Conservation (phyloP, 2,113 vertebrate genomes). For the Hiodon alosoides region DNA sequence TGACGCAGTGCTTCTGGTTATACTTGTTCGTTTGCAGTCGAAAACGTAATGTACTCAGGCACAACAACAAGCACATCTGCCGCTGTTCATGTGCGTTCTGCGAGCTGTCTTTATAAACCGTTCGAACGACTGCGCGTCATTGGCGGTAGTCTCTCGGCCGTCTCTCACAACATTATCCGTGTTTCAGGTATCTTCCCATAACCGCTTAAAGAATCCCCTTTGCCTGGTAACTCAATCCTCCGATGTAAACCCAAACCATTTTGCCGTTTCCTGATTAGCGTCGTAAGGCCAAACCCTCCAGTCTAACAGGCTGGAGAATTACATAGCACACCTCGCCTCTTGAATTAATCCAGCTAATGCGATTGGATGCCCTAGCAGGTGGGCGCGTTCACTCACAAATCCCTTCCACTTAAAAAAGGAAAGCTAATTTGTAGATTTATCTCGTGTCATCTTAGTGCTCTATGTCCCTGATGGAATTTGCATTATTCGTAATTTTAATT, state of each 20-base stretch:
- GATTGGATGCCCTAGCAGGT: no score
- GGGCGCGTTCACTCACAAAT: no score
- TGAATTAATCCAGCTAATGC: neutral
- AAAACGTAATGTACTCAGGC: neutral
- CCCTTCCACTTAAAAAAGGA: no score
- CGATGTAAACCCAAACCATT: conserved; percentile 72
- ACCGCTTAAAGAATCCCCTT: conserved; percentile 68
- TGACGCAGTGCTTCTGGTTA: no score
- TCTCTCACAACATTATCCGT: conserved; percentile 49
- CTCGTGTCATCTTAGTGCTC: no score
- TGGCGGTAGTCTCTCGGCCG: no score
- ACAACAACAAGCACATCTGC: neutral
- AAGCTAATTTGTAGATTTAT: no score
- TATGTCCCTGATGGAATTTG: no score
- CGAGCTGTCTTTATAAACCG: neutral
- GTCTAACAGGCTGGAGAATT: neutral
- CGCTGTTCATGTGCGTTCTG: neutral
- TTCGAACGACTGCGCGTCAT: neutral
- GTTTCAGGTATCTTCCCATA: conserved; percentile 72
- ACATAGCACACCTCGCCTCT: neutral
- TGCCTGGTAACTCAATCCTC: conserved; percentile 69
- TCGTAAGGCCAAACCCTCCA: neutral
- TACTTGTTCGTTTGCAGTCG: no score
- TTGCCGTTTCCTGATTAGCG: neutral
- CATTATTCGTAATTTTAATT: no score